Evolutionary conservation across 2,888 invertebrate species (phyloP).

Genomic region (Chorisops tibialis): DNA sequence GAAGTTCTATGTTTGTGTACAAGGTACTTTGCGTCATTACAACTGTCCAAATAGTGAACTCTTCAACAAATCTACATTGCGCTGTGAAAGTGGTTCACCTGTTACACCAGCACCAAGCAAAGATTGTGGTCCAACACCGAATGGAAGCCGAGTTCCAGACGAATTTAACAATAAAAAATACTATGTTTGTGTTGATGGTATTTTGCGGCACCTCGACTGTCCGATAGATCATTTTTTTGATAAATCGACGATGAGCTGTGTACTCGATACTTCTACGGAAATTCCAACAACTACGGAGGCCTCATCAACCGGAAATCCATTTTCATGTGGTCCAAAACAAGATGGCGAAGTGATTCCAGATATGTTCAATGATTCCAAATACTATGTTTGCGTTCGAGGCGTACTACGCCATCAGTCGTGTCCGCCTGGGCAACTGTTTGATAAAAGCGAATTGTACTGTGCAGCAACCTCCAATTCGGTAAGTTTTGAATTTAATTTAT

Average conservation of each 20-base stretch:
- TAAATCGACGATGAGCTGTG: neutral
- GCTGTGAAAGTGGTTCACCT: neutral
- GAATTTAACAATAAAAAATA: neutral
- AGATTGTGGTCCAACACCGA: constrained; percentile 1
- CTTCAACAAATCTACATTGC: neutral
- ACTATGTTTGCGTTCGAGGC: constrained; percentile 11
- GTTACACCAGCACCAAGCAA: neutral
- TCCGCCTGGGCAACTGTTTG: neutral
- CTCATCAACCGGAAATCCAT: neutral
- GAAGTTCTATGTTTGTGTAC: neutral
- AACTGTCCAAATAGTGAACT: neutral
- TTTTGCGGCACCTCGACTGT: neutral
- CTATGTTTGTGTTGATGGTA: constrained; percentile 1
- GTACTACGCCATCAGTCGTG: constrained; percentile 5
- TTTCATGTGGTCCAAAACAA: neutral
- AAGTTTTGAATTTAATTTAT: neutral
- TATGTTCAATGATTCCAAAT: constrained; percentile 1
- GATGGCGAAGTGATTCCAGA: constrained; percentile 4
- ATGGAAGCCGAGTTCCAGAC: constrained; percentile 1
- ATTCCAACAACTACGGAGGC: constrained; percentile 1
- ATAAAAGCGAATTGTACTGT: neutral
- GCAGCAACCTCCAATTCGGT: neutral
- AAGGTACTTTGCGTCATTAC: neutral
- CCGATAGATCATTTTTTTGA: neutral
- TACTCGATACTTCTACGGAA: no score